Base-by-base conservation (phyloP, 2,888 invertebrate species). In the Imbricaverruca yamaguchii region DNA sequence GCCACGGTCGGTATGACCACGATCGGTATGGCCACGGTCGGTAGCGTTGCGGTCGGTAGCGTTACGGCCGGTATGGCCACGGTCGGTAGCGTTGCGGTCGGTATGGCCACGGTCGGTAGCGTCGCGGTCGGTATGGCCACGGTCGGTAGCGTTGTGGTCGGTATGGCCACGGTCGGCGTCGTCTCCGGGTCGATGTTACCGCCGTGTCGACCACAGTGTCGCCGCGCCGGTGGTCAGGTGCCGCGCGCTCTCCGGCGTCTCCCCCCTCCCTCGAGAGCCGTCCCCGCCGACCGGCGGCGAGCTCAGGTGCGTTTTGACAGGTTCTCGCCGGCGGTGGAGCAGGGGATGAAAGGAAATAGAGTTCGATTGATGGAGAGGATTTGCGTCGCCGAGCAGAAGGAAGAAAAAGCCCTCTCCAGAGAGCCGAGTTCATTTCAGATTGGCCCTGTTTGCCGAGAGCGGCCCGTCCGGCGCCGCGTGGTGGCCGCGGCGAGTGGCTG, bases 241-340 rank as follows among this genome's bases (percentile, higher is more conserved):
- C 12, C 67, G 67, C 12, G 67, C 12, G 12, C 0, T 25, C 67
- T 25, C n/a, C 67, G 12, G 25, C 13, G 10, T 15, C 11, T 67
- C 11, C 74, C 53, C 39, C 12, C 53, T 74, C 74, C 74, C 74
- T 18, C 11, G 74, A 53, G 74, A 53, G 15, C 53, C 74, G 39
- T 39, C 15, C 74, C 53, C 74, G 0, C 15, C 18, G 18, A 7
- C 53, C 1, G 18, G 18, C 53, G 15, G 74, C 39, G 74, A 11
- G 74, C 74, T 74, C 74, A 74, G 74, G 74, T 74, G 74, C 74
- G 74, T 74, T 74, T 74, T 74, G 74, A 74, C 74, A 74, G 74
- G 74, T 74, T 25, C 65, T 65, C 74, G 74, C 74, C 74, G 53
- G 18, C 21, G 18, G 18, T 11, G 13, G 18, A 61, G 25, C 53